phyloP scores from a whole-genome alignment of 2,888 invertebrate genomes.

The Agrochola litura region DNA sequence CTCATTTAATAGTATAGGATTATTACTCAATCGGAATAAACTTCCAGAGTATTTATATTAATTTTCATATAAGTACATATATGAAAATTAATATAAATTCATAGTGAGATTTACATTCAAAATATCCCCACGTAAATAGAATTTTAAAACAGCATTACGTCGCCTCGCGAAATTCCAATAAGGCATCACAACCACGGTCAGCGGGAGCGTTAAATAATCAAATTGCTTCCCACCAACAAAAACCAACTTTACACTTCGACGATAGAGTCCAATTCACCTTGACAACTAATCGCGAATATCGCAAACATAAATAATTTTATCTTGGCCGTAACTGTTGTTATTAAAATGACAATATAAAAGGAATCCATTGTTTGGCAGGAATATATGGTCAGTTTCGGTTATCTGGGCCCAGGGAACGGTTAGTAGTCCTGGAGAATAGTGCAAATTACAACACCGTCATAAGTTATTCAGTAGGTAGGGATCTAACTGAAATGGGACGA shows the following conservation, averaged over 20 bases:
- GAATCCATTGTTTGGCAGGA: constrained; percentile 48
- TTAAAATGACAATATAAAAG: constrained; percentile 59
- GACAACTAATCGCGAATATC: constrained; percentile 29
- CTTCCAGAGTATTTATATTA: too few relatives aligned
- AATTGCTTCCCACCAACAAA: constrained; percentile 42
- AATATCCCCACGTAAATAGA: constrained; percentile 11
- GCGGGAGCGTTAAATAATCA: constrained; percentile 56
- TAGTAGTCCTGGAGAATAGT: constrained; percentile 12
- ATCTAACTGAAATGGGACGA: constrained; percentile 30
- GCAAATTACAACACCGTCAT: constrained; percentile 50
- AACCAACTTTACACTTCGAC: not conserved
- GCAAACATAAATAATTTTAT: constrained; percentile 59
- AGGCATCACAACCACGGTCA: constrained; percentile 50
- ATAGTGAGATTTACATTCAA: constrained; percentile 9
- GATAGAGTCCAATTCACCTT: constrained; percentile 28
- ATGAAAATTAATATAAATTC: too few relatives aligned
- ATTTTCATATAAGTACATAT: too few relatives aligned
- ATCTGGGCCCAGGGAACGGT: constrained; percentile 22
- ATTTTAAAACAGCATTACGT: constrained; percentile 39
- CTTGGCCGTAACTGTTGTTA: constrained; percentile 57
- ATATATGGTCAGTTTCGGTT: constrained; percentile 47
- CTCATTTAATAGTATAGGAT: too few relatives aligned
- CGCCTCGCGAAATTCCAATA: constrained; percentile 37
- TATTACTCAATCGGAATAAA: too few relatives aligned
- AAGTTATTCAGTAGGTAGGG: constrained; percentile 47